Evolutionary conservation across 2,888 invertebrate species (phyloP).

Genomic region (Aquatica leii): DNA sequence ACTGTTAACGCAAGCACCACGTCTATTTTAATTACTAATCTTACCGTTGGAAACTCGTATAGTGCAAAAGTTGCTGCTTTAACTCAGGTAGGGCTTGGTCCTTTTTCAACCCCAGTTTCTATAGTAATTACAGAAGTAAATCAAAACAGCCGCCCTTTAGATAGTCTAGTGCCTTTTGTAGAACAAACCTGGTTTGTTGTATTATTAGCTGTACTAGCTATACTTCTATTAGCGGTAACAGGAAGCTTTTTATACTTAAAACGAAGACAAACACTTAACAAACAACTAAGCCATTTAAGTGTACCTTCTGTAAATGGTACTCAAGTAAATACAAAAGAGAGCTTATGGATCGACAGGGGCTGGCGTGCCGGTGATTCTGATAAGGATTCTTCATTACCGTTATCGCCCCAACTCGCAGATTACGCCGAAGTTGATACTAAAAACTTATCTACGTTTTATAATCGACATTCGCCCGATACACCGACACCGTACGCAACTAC

Average conservation of each 20-base stretch:
- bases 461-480: conserved; percentile 71
- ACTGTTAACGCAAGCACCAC: conserved; percentile 87
- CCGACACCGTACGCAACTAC: conserved; percentile 80
- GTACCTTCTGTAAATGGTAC: conserved; percentile 61
- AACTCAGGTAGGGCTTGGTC: conserved; percentile 87
- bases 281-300: conserved; percentile 72
- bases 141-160: conserved; percentile 58
- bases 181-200: conserved; percentile 78
- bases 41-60: conserved; percentile 86
- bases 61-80: conserved; percentile 89
- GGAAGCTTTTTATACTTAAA: conserved; percentile 66
- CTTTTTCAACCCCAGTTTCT: conserved; percentile 81
- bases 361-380: conserved; percentile 71
- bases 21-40: conserved; percentile 86
- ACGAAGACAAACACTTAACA: conserved; percentile 65
- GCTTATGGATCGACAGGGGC: conserved; percentile 75
- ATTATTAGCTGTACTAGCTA: conserved; percentile 67
- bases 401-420: conserved; percentile 67
- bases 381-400: conserved; percentile 70
- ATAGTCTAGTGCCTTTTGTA: conserved; percentile 62
- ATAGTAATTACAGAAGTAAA: conserved; percentile 73
- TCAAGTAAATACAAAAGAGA: conserved; percentile 65
- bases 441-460: conserved; percentile 76
- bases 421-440: conserved; percentile 74
- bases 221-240: conserved; percentile 58